Evolutionary conservation across 2,888 invertebrate species (phyloP).

Genomic region (Drosophila helvetica): DNA sequence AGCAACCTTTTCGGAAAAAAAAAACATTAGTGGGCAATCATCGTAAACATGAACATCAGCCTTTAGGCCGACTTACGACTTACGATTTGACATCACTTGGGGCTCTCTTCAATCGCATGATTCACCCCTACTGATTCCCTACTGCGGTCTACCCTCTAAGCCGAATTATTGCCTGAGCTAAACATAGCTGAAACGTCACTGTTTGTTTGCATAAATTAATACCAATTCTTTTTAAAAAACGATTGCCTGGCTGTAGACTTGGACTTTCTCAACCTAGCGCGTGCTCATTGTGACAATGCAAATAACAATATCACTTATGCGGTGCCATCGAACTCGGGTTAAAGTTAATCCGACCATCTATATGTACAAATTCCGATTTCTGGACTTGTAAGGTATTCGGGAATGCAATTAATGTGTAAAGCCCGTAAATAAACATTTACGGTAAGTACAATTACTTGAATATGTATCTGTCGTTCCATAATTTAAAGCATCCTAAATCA

Average conservation of each 20-base stretch:
- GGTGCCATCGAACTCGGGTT: slow-evolving; percentile 32
- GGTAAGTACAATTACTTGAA: slow-evolving; percentile 26
- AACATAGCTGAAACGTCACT: slow-evolving; percentile 21
- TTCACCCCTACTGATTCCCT: slow-evolving; percentile 2
- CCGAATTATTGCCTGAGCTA: slow-evolving; percentile 9
- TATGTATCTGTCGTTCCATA: slow-evolving; percentile 23
- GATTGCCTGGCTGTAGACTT: slow-evolving; percentile 11
- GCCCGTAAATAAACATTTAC: slow-evolving; percentile 32
- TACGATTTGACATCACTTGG: slow-evolving; percentile 32
- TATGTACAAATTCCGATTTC: slow-evolving; percentile 17
- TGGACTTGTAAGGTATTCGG: slow-evolving; percentile 14
- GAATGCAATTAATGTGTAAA: slow-evolving; percentile 50
- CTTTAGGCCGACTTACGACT: background rate
- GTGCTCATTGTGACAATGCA: slow-evolving; percentile 32
- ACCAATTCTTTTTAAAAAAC: slow-evolving; percentile 16
- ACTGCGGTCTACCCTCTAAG: background rate
- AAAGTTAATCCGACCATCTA: background rate
- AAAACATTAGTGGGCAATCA: slow-evolving; percentile 39
- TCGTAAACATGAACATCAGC: slow-evolving; percentile 20
- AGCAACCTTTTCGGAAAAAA: slow-evolving; percentile 22
- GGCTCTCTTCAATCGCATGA: slow-evolving; percentile 26
- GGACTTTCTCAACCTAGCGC: slow-evolving; percentile 26
- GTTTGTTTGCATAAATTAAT: slow-evolving; percentile 14
- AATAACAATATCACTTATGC: slow-evolving; percentile 13
- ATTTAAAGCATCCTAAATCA: slow-evolving; percentile 6